Conservation (phyloP, 2,888 invertebrate genomes). For the Drosophila melanocephala region DNA sequence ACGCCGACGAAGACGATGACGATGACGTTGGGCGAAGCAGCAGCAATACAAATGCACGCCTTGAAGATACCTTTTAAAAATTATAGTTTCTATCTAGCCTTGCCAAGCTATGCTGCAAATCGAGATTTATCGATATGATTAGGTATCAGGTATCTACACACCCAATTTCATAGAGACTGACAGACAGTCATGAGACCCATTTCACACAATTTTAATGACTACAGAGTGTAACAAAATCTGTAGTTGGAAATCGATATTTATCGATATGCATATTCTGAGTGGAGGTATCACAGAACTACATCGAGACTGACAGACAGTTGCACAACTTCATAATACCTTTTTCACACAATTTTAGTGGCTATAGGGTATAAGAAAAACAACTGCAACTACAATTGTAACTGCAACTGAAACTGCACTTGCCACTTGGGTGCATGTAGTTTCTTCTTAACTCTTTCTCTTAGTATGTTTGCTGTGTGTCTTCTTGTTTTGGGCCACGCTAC, state of each 20-base stretch:
- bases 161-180: not conserved
- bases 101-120: not conserved
- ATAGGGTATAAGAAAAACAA: slow-evolving; percentile 14
- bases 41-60: slow-evolving; percentile 2
- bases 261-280: not conserved
- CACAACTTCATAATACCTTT: not conserved
- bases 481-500: slow-evolving; percentile 49
- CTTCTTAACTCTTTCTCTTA: slow-evolving; percentile 16
- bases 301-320: not conserved
- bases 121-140: not conserved
- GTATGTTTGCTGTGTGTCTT: slow-evolving; percentile 20
- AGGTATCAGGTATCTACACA: not conserved
- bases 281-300: not conserved
- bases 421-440: slow-evolving; percentile 42
- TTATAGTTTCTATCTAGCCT: not conserved
- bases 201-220: no score
- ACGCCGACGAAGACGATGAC: slow-evolving; percentile 65
- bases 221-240: not conserved
- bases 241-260: not conserved
- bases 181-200: not conserved
- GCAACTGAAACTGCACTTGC: slow-evolving; percentile 69
- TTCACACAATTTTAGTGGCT: not conserved
- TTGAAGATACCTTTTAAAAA: not conserved
- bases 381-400: slow-evolving; percentile 23
- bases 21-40: slow-evolving; percentile 15